Percentiles rank a stretch among this genome's conserved stretches.
Evolutionary conservation across 2,888 invertebrate species (phyloP).

Genomic region (Phortica okadai): DNA sequence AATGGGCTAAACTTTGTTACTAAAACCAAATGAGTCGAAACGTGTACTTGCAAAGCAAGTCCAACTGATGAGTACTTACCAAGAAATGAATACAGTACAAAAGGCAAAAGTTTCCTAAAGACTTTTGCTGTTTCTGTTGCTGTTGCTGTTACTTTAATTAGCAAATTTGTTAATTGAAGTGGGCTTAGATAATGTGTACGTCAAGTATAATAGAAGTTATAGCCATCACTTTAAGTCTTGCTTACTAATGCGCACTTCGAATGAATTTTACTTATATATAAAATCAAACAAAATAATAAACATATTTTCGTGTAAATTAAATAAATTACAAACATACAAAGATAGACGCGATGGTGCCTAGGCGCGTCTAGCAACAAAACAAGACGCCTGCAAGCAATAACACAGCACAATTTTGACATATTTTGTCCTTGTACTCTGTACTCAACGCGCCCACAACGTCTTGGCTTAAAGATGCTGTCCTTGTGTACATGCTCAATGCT

Average conservation of each 20-base stretch:
- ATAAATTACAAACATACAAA: constrained; percentile 17
- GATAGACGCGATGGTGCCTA: not conserved
- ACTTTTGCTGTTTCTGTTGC: not conserved
- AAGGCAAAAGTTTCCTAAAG: constrained; percentile 14
- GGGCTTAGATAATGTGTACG: constrained; percentile 1
- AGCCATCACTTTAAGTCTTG: not conserved
- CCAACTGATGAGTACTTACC: not conserved
- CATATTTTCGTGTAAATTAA: constrained; percentile 30
- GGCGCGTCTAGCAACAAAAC: constrained; percentile 2
- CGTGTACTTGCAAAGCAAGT: not conserved
- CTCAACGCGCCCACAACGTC: not conserved
- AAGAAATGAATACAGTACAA: not conserved
- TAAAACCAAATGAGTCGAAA: constrained; percentile 25
- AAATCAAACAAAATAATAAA: constrained; percentile 18
- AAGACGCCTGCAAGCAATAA: constrained; percentile 30
- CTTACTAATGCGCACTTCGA: not conserved
- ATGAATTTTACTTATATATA: not conserved
- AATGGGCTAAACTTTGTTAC: constrained; percentile 32
- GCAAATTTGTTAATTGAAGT: constrained; percentile 30
- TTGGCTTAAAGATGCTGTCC: not conserved
- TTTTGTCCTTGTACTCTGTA: constrained; percentile 4
- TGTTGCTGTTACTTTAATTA: constrained; percentile 13
- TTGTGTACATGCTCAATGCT: not conserved
- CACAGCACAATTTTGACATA: constrained; percentile 18
- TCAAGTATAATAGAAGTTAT: not conserved